Evolutionary conservation across 2,113 vertebrate genomes (phyloP).

Genomic region (Promerops cafer): DNA sequence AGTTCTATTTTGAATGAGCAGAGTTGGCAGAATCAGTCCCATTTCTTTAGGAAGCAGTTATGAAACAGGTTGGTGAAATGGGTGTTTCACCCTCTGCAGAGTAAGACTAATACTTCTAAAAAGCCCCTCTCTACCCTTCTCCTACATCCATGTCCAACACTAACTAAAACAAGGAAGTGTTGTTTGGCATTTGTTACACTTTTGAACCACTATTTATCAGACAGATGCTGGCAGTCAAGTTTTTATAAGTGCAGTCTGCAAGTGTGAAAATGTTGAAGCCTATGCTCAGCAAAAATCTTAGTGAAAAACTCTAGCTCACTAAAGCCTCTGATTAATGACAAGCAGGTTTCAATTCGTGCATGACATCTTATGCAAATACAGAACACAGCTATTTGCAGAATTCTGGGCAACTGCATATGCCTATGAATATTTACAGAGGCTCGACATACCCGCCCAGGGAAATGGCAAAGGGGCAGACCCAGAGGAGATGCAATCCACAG

Average conservation of each 20-base stretch:
- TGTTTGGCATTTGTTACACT: constrained; percentile 14
- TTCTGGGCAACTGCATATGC: neutral
- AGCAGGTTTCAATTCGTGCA: neutral
- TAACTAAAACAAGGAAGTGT: neutral
- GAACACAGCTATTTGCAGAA: neutral
- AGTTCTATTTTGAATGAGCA: neutral
- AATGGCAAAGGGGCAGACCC: neutral
- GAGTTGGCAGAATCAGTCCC: neutral
- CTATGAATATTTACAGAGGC: neutral
- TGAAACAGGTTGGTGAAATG: neutral
- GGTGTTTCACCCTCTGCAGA: neutral
- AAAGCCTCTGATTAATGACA: constrained; percentile 8
- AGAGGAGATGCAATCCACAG: neutral
- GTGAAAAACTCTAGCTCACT: neutral
- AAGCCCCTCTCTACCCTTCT: neutral
- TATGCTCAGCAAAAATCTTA: neutral
- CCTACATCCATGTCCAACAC: neutral
- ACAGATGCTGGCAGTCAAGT: neutral
- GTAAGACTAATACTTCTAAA: neutral
- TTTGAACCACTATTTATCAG: neutral
- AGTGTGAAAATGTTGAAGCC: neutral
- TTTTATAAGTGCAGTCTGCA: neutral
- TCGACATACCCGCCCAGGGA: neutral
- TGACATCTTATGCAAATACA: neutral
- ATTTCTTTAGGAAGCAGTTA: neutral